Conservation (phyloP, 1,140 invertebrate species). For the Tetragnatha versicolor region DNA sequence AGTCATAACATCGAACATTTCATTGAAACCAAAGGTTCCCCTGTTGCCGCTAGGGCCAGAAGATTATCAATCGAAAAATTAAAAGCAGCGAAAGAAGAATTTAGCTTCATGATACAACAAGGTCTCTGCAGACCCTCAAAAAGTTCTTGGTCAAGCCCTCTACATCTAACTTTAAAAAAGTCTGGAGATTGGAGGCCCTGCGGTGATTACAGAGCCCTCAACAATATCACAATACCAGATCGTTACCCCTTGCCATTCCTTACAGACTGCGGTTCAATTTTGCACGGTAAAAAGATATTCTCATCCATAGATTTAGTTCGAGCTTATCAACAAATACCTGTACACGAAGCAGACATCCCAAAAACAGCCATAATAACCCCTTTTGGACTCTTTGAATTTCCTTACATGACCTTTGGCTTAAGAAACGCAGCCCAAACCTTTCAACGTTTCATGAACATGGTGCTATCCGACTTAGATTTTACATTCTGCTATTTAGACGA, state of each 20-base stretch:
- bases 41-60: conserved; percentile 29
- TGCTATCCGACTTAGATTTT: conserved; percentile 63
- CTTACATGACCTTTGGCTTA: conserved; percentile 54
- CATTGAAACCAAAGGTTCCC: conserved; percentile 52
- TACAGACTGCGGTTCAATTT: conserved; percentile 36
- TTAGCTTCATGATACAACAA: conserved; percentile 48
- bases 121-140: conserved; percentile 57
- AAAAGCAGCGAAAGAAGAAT: conserved; percentile 46
- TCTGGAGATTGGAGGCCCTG: conserved; percentile 54
- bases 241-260: conserved; percentile 47
- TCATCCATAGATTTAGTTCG: conserved; percentile 42
- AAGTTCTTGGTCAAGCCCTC: conserved; percentile 57
- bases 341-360: conserved; percentile 31
- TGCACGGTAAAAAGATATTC: conserved; percentile 50
- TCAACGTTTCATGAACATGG: conserved; percentile 67
- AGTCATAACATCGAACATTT: too few species aligned
- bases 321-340: conserved; percentile 53
- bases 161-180: conserved; percentile 58
- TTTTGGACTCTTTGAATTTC: conserved; percentile 54
- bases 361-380: conserved; percentile 53
- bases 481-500: conserved; percentile 50
- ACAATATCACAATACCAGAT: conserved; percentile 40
- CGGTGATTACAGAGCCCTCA: conserved; percentile 25
- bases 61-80: conserved; percentile 41
- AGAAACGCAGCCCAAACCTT: conserved; percentile 62